Percentiles rank a stretch among this genome's conserved stretches.
Evolutionary conservation across 2,888 invertebrate genomes (phyloP).

Genomic region (Tetropium fuscum): DNA sequence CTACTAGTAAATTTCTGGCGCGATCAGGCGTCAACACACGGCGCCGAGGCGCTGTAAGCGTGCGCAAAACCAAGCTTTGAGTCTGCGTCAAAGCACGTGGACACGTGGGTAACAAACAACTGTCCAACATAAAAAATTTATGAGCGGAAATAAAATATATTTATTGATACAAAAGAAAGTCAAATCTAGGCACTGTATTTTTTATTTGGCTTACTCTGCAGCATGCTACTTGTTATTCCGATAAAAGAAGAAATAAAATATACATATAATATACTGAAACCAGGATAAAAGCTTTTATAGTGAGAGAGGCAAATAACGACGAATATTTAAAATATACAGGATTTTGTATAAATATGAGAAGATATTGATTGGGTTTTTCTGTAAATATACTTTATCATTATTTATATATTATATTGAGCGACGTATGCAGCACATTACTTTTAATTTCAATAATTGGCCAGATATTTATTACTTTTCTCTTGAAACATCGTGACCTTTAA

Average conservation of each 20-base stretch:
- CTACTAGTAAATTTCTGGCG: conserved; percentile 35
- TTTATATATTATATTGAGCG: too few species aligned
- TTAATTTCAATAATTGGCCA: too few species aligned
- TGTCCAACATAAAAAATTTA: conserved; percentile 17
- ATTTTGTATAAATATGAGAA: too few species aligned
- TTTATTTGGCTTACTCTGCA: neutral
- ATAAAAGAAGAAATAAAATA: neutral
- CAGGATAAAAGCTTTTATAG: too few species aligned
- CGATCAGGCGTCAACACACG: conserved; percentile 35
- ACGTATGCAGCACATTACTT: too few species aligned
- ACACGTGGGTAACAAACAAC: conserved; percentile 14
- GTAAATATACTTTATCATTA: too few species aligned
- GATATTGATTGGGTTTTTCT: too few species aligned
- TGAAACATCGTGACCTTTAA: too few species aligned
- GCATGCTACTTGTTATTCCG: conserved; percentile 9
- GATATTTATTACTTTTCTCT: too few species aligned
- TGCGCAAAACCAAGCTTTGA: conserved; percentile 32
- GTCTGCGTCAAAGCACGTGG: conserved; percentile 44
- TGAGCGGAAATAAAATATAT: conserved; percentile 18
- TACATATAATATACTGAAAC: too few species aligned
- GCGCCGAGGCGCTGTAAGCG: conserved; percentile 34
- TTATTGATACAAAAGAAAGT: conserved; percentile 17
- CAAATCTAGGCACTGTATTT: conserved; percentile 10
- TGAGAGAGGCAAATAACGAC: too few species aligned
- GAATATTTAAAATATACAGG: too few species aligned